phyloP scores from a whole-genome alignment of 2,888 invertebrate genomes.

The Pandemis cinnamomeana region DNA sequence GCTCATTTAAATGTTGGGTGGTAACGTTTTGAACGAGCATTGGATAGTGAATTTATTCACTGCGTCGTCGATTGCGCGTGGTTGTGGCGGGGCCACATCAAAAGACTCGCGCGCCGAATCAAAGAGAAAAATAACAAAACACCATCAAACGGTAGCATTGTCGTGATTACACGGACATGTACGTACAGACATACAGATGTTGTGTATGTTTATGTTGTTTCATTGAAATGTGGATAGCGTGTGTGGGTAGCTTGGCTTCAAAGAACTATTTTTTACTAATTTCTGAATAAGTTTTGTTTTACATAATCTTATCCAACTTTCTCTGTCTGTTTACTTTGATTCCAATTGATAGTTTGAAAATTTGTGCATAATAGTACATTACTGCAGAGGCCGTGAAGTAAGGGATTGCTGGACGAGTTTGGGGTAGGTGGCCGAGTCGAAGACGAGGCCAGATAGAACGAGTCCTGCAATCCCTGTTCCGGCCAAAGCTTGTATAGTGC shows the following conservation, averaged over 20 bases:
- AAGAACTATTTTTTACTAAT: no score
- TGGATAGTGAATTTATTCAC: not conserved
- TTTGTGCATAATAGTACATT: no score
- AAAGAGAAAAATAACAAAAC: conserved; percentile 59
- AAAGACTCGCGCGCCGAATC: conserved; percentile 50
- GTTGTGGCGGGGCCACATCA: conserved; percentile 26
- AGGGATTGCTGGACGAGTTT: no score
- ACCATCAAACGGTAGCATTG: conserved; percentile 52
- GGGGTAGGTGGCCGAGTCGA: no score
- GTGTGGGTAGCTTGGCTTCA: not conserved
- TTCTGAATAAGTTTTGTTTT: no score
- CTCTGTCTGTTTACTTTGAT: no score
- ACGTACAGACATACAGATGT: conserved; percentile 1
- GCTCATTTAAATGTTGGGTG: not conserved
- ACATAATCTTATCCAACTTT: no score
- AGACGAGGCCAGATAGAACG: no score
- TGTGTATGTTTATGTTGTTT: not conserved
- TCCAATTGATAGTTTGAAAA: no score
- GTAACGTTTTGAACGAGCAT: not conserved
- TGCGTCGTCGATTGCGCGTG: not conserved
- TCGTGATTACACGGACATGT: conserved; percentile 37
- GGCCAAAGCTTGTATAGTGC: no score
- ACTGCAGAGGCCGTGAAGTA: no score
- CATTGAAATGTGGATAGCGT: not conserved
- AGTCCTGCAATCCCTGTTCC: no score